phyloP scores from a whole-genome alignment of 2,888 invertebrate species.

The Tetrapedia diversipes region DNA sequence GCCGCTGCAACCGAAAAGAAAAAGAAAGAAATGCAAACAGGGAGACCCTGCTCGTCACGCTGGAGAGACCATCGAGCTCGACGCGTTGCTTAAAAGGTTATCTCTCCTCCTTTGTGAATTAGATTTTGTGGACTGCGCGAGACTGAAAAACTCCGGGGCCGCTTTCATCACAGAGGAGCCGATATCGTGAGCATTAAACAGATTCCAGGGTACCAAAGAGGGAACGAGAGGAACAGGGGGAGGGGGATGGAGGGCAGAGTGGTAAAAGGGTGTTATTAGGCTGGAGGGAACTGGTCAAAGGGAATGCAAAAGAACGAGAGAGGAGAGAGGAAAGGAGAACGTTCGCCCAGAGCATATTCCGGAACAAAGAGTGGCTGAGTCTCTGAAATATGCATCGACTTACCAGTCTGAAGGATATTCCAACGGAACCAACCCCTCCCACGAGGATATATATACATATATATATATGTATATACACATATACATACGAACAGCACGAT shows the following conservation, averaged over 20 bases:
- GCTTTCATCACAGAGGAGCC: constrained; percentile 61
- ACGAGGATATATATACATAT: constrained; percentile 60
- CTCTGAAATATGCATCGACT: constrained; percentile 75
- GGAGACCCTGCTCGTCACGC: neutral
- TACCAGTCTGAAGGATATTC: constrained; percentile 68
- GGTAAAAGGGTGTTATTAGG: constrained; percentile 74
- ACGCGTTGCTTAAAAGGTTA: constrained; percentile 33
- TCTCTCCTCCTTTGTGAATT: constrained; percentile 43
- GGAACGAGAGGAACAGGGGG: neutral
- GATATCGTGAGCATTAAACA: constrained; percentile 69
- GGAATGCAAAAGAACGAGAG: constrained; percentile 70
- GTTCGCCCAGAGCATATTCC: constrained; percentile 69
- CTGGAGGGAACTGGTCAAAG: constrained; percentile 70
- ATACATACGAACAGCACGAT: constrained; percentile 57
- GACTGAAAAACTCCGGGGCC: constrained; percentile 36
- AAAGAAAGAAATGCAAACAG: constrained; percentile 12
- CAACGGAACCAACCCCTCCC: constrained; percentile 59
- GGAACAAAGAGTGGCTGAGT: constrained; percentile 70
- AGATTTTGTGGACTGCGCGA: constrained; percentile 37
- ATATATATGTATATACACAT: constrained; percentile 43
- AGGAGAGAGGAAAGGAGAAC: constrained; percentile 40
- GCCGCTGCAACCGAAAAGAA: neutral
- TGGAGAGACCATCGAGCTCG: constrained; percentile 6
- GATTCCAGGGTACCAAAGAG: constrained; percentile 60
- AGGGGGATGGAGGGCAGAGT: constrained; percentile 28